phyloP scores from a whole-genome alignment of 2,888 invertebrate genomes.

The Miltochrista miniata region DNA sequence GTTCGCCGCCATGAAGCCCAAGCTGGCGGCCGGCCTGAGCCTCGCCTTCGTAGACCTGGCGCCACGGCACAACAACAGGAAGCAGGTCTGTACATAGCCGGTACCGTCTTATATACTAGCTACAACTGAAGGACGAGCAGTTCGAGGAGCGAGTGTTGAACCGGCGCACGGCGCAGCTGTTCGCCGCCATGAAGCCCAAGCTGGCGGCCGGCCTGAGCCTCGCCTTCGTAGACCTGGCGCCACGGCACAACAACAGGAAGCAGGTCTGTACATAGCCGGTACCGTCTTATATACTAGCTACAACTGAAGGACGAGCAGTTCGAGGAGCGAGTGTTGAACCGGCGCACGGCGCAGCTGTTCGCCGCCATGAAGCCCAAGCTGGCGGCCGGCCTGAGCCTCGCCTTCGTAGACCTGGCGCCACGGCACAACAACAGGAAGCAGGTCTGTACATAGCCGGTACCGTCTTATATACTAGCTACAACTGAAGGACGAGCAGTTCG shows the following conservation, averaged over 20 bases:
- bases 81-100: slow-evolving; percentile 89
- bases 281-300: not conserved
- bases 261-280: slow-evolving; percentile 88
- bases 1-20: slow-evolving; percentile 90
- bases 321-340: slow-evolving; percentile 95
- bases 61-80: slow-evolving; percentile 85
- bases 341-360: slow-evolving; percentile 96
- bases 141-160: slow-evolving; percentile 95
- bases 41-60: slow-evolving; percentile 92
- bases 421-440: slow-evolving; percentile 90
- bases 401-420: slow-evolving; percentile 91
- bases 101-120: not conserved
- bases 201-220: slow-evolving; percentile 86
- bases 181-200: slow-evolving; percentile 89
- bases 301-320: slow-evolving; percentile 96
- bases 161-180: slow-evolving; percentile 96
- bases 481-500: slow-evolving; percentile 96
- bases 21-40: slow-evolving; percentile 85
- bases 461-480: not conserved
- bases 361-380: slow-evolving; percentile 89
- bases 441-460: slow-evolving; percentile 85
- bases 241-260: slow-evolving; percentile 87
- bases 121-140: too few relatives aligned
- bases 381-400: slow-evolving; percentile 84
- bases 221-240: slow-evolving; percentile 91